phyloP scores from a whole-genome alignment of 1,140 invertebrate genomes.

The Radopholus similis region DNA sequence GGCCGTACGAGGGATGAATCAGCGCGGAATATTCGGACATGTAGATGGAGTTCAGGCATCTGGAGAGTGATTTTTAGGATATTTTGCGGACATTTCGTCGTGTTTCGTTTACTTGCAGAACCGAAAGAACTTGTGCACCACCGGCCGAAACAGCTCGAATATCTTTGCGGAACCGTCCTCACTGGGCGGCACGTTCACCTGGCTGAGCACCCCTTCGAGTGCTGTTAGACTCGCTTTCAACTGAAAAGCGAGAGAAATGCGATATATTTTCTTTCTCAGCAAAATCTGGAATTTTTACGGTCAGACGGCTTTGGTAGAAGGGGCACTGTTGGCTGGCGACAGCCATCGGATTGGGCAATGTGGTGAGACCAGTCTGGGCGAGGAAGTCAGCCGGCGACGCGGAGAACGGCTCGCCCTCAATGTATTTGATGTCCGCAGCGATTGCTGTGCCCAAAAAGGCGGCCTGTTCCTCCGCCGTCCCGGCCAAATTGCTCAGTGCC shows the following conservation, averaged over 20 bases:
- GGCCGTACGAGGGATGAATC: constrained; percentile 41
- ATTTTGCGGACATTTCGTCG: background rate
- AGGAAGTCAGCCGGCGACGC: constrained; percentile 32
- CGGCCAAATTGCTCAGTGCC: constrained; percentile 45
- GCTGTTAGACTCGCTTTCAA: constrained; percentile 45
- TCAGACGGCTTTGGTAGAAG: constrained; percentile 38
- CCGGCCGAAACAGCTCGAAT: constrained; percentile 31
- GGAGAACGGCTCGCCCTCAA: constrained; percentile 21
- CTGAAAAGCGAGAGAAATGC: constrained; percentile 34
- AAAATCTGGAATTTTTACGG: constrained; percentile 18
- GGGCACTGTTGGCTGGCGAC: constrained; percentile 16
- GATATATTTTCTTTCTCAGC: constrained; percentile 1
- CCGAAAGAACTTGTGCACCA: constrained; percentile 33
- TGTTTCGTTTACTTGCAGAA: constrained; percentile 36
- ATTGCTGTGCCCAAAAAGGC: constrained; percentile 39
- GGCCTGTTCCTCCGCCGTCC: constrained; percentile 18
- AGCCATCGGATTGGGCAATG: constrained; percentile 13
- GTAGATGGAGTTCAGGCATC: constrained; percentile 45
- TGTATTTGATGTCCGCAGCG: constrained; percentile 27
- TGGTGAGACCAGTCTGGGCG: constrained; percentile 30
- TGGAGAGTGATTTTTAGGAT: background rate
- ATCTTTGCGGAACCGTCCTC: constrained; percentile 28
- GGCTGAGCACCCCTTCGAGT: constrained; percentile 43
- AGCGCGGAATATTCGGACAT: background rate
- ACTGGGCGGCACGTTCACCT: constrained; percentile 38